Evolutionary conservation across 2,113 vertebrate species (phyloP), one percentile per base, ranked within the genome.

Genomic region (Promerops cafer): DNA sequence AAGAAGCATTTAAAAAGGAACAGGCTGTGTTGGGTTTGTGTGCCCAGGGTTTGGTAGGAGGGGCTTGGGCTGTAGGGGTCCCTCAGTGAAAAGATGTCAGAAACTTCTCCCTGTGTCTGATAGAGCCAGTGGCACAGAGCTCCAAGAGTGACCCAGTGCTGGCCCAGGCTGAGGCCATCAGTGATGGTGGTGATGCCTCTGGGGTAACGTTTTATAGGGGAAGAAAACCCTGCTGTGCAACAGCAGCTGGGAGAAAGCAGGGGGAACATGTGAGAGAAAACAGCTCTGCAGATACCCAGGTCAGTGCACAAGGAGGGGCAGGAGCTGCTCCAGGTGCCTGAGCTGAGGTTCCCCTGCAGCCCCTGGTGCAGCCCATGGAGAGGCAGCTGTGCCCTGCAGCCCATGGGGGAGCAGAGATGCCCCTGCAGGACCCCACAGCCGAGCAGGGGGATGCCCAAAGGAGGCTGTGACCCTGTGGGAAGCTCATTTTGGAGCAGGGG

Each of bases 121-220:
- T 0, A 53, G 7, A 49, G 10, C 2, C 33, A 47, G 2, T 5
- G 22, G 5, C 30, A 65, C 3, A 3, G 0, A 2, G 5, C 15
- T 79, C 27, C 35, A 42, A 21, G n/a, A 5, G 0, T 2, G n/a
- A 61, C 10, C 11, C 0, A 0, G 8, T 4, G 3, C 14, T 59
- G 50, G 13, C 10, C 4, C 2, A 39, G 18, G 8, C 10, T 3
- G 2, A 64, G 18, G 6, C 13, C 2, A 50, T 37, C 17, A 37
- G 16, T 0, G 3, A 18, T 2, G 1, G 18, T 14, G n/a, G 10
- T 21, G 40, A 3, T 0, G 0, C 31, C 12, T 59, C 28, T n/a
- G 11, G 1, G 10, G 27, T 57, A 52, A 31, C 1, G 15, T 17
- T 66, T 35, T 33, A 45, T 31, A 37, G 23, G 5, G 4, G 10